phyloP scores from a whole-genome alignment of 2,797 vertebrate species.

The Poecilia picta region DNA sequence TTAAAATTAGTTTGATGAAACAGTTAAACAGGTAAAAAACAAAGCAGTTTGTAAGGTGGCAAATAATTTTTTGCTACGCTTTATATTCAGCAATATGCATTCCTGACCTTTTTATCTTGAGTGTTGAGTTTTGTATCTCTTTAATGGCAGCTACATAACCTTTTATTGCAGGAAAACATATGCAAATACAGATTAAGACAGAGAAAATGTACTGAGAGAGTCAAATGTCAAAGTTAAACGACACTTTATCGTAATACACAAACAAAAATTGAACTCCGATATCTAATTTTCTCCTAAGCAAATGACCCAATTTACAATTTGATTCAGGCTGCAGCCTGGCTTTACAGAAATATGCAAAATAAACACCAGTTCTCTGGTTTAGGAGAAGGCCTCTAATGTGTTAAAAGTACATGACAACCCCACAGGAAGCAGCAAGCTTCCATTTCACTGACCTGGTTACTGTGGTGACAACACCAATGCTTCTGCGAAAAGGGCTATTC shows the following conservation, averaged over 20 bases:
- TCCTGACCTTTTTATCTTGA: background rate
- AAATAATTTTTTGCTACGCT: background rate
- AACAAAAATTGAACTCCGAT: background rate
- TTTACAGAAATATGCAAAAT: background rate
- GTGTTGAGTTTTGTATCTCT: background rate
- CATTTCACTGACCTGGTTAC: constrained; percentile 4
- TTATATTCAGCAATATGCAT: background rate
- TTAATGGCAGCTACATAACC: background rate
- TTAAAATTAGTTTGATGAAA: background rate
- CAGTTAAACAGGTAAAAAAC: background rate
- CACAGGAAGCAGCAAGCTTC: constrained; percentile 4
- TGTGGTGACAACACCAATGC: constrained; percentile 9
- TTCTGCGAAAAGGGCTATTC: background rate
- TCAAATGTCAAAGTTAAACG: background rate
- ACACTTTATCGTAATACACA: background rate
- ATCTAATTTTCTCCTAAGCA: background rate
- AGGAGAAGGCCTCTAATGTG: constrained; percentile 8
- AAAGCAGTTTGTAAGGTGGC: background rate
- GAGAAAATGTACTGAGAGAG: background rate
- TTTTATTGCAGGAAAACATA: background rate
- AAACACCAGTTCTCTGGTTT: background rate
- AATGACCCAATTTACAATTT: background rate
- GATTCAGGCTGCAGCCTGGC: background rate
- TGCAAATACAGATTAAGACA: background rate
- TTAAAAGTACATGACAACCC: constrained; percentile 7